These are phyloP conservation scores for Potamilus streckersoni DNA, from an alignment of 1,140 invertebrate genomes.

Conservation along the genomic window DNA sequence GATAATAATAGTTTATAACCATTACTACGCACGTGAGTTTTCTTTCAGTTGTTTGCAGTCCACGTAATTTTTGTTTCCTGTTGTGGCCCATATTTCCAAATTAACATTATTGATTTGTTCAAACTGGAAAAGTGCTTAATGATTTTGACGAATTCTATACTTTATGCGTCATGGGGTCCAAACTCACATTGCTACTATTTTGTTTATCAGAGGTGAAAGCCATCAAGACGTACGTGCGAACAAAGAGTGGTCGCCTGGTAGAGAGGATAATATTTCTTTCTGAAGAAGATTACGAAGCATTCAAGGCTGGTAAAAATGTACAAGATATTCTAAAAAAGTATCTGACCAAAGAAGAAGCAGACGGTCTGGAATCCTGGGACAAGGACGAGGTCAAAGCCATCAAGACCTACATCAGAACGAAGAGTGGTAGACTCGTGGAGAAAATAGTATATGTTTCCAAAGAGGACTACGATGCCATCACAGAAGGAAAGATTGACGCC, in stretches of 20 bases:
- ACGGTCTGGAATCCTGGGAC: constrained; percentile 63
- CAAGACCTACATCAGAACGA: constrained; percentile 64
- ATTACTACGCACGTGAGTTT: too few relatives aligned
- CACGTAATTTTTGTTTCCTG: too few relatives aligned
- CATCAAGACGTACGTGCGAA: constrained; percentile 66
- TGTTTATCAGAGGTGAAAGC: constrained; percentile 58
- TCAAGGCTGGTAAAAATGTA: constrained; percentile 56
- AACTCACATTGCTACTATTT: background rate
- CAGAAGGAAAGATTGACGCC: constrained; percentile 54
- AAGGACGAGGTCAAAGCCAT: constrained; percentile 65
- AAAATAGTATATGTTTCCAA: constrained; percentile 64
- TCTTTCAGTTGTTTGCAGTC: too few relatives aligned
- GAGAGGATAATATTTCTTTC: constrained; percentile 62
- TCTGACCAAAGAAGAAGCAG: constrained; percentile 61
- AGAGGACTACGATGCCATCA: constrained; percentile 63
- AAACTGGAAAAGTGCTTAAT: too few relatives aligned
- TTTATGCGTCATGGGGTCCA: too few relatives aligned
- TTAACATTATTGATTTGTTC: too few relatives aligned
- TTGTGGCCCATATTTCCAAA: too few relatives aligned
- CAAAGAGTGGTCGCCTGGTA: constrained; percentile 64
- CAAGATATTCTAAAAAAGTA: constrained; percentile 60
- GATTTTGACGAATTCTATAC: too few relatives aligned
- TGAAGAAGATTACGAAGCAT: constrained; percentile 63
- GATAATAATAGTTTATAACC: too few relatives aligned
- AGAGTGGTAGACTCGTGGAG: constrained; percentile 64